phyloP scores from a whole-genome alignment of 2,888 invertebrate species.

The Marasmarcha lunaedactyla region DNA sequence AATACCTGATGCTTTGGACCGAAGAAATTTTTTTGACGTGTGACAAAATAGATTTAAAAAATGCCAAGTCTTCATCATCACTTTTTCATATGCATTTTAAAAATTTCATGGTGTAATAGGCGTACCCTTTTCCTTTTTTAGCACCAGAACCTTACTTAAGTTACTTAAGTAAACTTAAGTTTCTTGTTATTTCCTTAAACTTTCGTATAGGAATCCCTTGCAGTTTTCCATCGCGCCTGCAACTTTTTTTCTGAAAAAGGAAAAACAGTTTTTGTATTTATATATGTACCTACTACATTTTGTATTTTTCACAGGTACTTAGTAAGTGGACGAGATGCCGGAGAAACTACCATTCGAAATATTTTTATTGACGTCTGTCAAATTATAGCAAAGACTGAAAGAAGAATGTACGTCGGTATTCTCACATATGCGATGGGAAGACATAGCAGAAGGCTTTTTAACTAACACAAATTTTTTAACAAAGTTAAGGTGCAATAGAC shows the following conservation, averaged over 20 bases:
- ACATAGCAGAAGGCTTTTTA: constrained; percentile 16
- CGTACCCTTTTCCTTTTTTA: constrained; percentile 15
- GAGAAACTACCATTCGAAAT: constrained; percentile 19
- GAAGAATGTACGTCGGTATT: constrained; percentile 18
- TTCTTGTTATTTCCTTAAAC: constrained; percentile 17
- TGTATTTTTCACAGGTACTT: constrained; percentile 16
- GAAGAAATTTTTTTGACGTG: constrained; percentile 16
- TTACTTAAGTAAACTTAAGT: constrained; percentile 17
- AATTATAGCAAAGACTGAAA: constrained; percentile 20
- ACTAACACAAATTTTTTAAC: constrained; percentile 16
- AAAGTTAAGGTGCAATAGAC: constrained; percentile 15
- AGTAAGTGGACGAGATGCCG: constrained; percentile 18
- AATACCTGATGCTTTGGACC: constrained; percentile 16
- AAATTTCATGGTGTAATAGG: constrained; percentile 17
- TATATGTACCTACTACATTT: no score
- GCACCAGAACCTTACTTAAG: constrained; percentile 17
- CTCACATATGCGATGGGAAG: constrained; percentile 18
- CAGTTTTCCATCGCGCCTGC: constrained; percentile 17
- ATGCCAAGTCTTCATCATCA: constrained; percentile 18
- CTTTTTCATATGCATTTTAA: constrained; percentile 17
- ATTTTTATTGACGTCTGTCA: constrained; percentile 19
- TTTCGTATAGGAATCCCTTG: constrained; percentile 17
- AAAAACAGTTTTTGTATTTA: no score
- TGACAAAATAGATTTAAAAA: constrained; percentile 18
- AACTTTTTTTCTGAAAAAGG: constrained; percentile 9